Evolutionary conservation across 1,140 invertebrate species (phyloP).

Genomic region (Brachionus plicatilis): DNA sequence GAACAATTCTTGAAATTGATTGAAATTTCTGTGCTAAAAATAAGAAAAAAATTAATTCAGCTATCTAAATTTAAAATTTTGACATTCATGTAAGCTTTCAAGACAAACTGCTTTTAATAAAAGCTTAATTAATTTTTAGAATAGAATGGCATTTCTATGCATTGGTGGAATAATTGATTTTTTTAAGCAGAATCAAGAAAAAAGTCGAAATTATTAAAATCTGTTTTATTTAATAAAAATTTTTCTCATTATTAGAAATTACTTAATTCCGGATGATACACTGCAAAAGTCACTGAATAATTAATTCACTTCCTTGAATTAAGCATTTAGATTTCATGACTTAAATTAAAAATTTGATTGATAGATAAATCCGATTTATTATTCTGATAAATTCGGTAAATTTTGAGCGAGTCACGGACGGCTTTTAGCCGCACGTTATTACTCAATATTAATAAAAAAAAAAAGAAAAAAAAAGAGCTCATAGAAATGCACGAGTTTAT

Average conservation of each 20-base stretch:
- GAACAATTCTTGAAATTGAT: too few relatives aligned
- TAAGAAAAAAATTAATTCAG: too few relatives aligned
- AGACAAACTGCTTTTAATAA: too few relatives aligned
- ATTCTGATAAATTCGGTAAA: neutral
- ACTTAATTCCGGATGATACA: neutral
- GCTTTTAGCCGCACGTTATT: neutral
- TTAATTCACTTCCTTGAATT: neutral
- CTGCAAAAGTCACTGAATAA: neutral
- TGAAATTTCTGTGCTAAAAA: too few relatives aligned
- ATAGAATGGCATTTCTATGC: too few relatives aligned
- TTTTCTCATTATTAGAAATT: neutral
- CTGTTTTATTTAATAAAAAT: neutral
- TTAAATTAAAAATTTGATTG: neutral
- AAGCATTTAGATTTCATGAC: neutral
- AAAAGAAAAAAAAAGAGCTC: neutral
- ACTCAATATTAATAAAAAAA: neutral
- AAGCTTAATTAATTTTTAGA: too few relatives aligned
- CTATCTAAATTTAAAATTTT: too few relatives aligned
- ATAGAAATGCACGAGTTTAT: neutral
- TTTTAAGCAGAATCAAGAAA: too few relatives aligned
- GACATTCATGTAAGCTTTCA: too few relatives aligned
- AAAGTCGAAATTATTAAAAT: too few relatives aligned
- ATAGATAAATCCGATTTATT: neutral
- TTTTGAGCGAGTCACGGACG: neutral
- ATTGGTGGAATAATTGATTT: too few relatives aligned